Evolutionary conservation across 2,888 invertebrate species (phyloP), one percentile per base, ranked within the genome.

Genomic region (Heliconius ismenius): DNA sequence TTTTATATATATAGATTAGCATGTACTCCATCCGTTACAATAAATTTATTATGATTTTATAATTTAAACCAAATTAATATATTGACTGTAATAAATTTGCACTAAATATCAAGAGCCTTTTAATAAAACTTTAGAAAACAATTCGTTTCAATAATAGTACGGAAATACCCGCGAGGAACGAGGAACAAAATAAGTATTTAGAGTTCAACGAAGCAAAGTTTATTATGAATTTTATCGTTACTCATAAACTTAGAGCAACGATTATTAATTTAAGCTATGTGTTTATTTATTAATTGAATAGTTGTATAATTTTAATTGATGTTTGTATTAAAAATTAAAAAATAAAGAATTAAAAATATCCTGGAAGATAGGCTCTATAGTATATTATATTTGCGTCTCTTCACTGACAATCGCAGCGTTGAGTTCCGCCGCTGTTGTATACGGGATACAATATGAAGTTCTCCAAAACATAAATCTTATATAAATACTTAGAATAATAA

Each of bases 91-190:
- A 63, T 67, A 78, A 82, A 83, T 82, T 81, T 82, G 79, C 79
- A 84, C 77, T 81, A 81, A 88, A 63, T 26, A 65, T 85, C 86
- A 86, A 77, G 73, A 77, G 73, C 78, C 72, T 80, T 83, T 89
- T 87, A 89, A 90, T 88, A 89, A 89, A 91, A 90, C 86, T 91
- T 90, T 82, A 86, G 87, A 90, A 90, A 91, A 91, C 91, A 91
- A 90, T 91, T 91, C 88, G 88, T 88, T 91, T 90, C 88, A 91
- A 90, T 90, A 90, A 90, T 89, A 89, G 88, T 78, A 77, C 77
- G 86, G 88, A 87, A 88, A 85, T 88, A 87, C 86, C 89, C 89
- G 87, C 87, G 84, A 87, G 89, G 87, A 84, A 81, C 84, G 85
- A 84, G 84, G 84, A 86, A 86, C 87, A 90, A 91, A 90, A 90